Base-by-base conservation (phyloP, 2,797 vertebrate genomes). In the Phaenicophaeus curvirostris region DNA sequence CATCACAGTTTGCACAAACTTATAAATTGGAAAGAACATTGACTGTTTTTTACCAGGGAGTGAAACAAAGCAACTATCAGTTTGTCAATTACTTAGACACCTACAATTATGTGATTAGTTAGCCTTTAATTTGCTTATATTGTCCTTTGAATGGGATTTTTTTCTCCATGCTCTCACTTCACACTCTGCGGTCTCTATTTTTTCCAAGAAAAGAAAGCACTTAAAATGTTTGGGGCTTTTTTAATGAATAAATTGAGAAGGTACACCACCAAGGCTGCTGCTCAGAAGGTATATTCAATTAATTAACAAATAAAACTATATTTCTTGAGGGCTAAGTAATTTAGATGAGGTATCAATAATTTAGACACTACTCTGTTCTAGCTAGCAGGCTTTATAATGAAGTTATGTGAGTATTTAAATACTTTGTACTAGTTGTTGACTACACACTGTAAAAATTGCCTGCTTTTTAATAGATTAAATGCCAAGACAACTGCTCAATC, bases 381-480 rank as follows among this genome's bases (percentile, higher is more conserved):
- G 23, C 19, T 88, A 86, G 18, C 9, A 84, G 35, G 27, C 12
- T 94, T 84, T 86, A 78, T 86, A 90, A 90, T 78, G 62, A 89
- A 94, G n/a, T 55, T 84, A 68, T 44, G 3, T 37, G 18, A 71
- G 31, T 66, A 72, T 91, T 91, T 84, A 84, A 93, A 84, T 84
- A 84, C 54, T 74, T 89, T 19, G 33, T 76, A 59, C 19, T 93
- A 88, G 66, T 91, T 86, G 35, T 76, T 90, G 10, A 54, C 3
- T 31, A 48, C 5, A 58, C 28, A 71, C 5, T 58, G 28, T 59
- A 73, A 76, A 95, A 94, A 55, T 33, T 73, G 13, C 15, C 30
- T 68, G 9, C 48, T 95, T 91, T 63, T 37, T 84, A 91, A 59
- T 66, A 94, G n/a, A 90, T 84, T 42, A 66, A 63, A 35, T 88